Base-by-base conservation (phyloP, 1,140 invertebrate genomes). In the Philopotamus ludificatus region DNA sequence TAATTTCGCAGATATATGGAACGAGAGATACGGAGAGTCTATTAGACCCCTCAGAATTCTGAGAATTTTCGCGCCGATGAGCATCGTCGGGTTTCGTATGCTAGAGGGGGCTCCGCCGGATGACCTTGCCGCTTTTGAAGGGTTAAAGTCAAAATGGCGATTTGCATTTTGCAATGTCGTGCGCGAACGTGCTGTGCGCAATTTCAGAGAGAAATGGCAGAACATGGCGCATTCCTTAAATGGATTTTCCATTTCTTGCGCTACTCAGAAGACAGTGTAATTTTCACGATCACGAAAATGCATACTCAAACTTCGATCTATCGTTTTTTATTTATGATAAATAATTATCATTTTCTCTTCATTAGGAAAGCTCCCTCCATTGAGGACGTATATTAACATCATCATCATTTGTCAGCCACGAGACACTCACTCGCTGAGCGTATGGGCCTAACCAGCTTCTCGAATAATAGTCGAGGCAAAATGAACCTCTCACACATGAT, bases 251-350 rank as follows among this genome's bases (percentile, higher is more conserved):
- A 25, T 8, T 20, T 34, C 28, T 4, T 47, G 44, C 18, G 44
- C 18, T 8, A n/a, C n/a, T 47, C 18, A 20, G 8, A 47, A 15
- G 44, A 4, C 18, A 7, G 20, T 54, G 51, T 54, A 54, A 54
- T 54, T 54, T 54, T 54, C 51, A 28, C 23, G 23, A 25, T 54
- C 51, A 54, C 51, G 51, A 54, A 54, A 54, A 54, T 54, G n/a
- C n/a, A n/a, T n/a, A n/a, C n/a, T n/a, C n/a, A n/a, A n/a, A n/a
- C n/a, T n/a, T n/a, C n/a, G n/a, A n/a, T n/a, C n/a, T n/a, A n/a
- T n/a, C n/a, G n/a, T n/a, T n/a, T n/a, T n/a, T n/a, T n/a, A n/a
- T n/a, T n/a, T n/a, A n/a, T n/a, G n/a, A n/a, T n/a, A n/a, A n/a
- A n/a, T n/a, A n/a, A n/a, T n/a, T n/a, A n/a, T n/a, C n/a, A n/a